A percentile compares a stretch with the other conserved stretches of the same genome.
Conservation (phyloP, 2,888 invertebrate genomes). For the Choristoneura rosaceana region DNA sequence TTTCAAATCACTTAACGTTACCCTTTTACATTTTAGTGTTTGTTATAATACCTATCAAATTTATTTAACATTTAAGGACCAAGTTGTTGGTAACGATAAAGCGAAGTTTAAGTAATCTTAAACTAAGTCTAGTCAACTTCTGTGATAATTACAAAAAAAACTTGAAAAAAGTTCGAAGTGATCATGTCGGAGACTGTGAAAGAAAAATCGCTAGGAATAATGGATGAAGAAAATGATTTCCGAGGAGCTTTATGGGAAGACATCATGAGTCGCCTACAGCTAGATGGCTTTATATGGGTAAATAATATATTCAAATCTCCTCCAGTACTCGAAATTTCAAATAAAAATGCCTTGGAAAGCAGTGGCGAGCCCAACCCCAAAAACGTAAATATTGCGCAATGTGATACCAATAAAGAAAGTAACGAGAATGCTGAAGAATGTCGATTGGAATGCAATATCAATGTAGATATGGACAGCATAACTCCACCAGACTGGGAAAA, state of each 20-base stretch:
- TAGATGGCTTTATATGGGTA: neutral
- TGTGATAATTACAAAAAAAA: too few relatives aligned
- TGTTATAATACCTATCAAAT: too few relatives aligned
- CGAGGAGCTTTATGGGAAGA: neutral
- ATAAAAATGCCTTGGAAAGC: neutral
- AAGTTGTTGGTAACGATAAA: too few relatives aligned
- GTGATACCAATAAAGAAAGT: neutral
- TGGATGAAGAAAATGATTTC: neutral
- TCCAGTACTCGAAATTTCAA: neutral
- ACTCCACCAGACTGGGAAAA: neutral
- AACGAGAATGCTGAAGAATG: neutral
- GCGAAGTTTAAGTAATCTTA: too few relatives aligned
- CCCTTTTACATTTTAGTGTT: too few relatives aligned
- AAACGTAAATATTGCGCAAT: neutral
- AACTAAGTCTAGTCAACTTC: too few relatives aligned
- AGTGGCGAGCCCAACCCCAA: neutral
- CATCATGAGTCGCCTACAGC: neutral
- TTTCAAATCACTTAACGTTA: too few relatives aligned
- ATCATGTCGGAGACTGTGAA: neutral
- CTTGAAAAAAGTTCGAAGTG: too few relatives aligned
- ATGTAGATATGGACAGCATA: neutral
- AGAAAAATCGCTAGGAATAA: neutral
- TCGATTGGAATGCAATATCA: neutral
- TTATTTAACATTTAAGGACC: too few relatives aligned
- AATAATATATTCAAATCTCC: neutral